These are phyloP conservation scores for Vireo griseus DNA, from an alignment of 2,797 vertebrate species.

Conservation along the genomic window DNA sequence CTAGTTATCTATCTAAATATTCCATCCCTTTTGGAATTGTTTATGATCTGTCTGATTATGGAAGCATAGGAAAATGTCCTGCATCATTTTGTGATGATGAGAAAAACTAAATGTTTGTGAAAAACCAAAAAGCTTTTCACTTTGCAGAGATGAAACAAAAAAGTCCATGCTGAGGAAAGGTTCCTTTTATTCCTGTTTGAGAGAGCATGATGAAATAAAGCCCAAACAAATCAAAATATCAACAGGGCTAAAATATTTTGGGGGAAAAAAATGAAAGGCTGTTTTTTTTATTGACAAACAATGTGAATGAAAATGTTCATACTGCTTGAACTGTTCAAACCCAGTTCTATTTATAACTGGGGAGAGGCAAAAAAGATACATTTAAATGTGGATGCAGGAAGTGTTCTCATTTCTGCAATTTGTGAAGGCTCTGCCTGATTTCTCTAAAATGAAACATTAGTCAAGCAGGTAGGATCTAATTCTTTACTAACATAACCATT, in stretches of 20 bases:
- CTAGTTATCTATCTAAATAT: neutral
- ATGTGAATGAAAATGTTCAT: neutral
- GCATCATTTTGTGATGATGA: neutral
- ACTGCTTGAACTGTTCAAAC: neutral
- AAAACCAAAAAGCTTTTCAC: neutral
- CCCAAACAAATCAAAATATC: neutral
- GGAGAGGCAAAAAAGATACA: neutral
- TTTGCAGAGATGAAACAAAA: neutral
- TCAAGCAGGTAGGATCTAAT: neutral
- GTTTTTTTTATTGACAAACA: neutral
- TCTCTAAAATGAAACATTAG: neutral
- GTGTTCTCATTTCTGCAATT: neutral
- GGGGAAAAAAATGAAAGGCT: neutral
- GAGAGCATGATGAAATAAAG: neutral
- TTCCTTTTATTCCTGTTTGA: neutral
- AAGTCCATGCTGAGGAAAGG: neutral
- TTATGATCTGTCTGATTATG: neutral
- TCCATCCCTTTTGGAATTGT: neutral
- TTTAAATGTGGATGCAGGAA: slow-evolving; percentile 1
- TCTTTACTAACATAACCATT: neutral
- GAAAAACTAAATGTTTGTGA: neutral
- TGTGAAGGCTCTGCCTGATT: neutral
- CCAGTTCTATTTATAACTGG: neutral
- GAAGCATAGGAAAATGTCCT: neutral
- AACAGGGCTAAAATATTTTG: neutral